phyloP scores from a whole-genome alignment of 1,140 invertebrate genomes.

The Micrasema minimum region DNA sequence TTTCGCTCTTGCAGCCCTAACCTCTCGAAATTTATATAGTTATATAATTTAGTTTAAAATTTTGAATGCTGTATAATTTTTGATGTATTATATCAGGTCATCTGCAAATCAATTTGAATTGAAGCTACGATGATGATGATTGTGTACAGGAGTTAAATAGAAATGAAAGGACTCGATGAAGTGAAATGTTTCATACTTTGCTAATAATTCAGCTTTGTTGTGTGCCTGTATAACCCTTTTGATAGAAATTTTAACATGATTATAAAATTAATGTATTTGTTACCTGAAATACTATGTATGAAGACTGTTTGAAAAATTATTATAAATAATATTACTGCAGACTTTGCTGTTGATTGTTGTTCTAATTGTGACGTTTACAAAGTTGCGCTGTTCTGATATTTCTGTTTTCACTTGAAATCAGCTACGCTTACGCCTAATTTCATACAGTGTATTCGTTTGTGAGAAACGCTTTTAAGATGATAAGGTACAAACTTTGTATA shows the following conservation, averaged over 20 bases:
- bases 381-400: background rate
- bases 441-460: background rate
- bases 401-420: no score
- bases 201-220: slow-evolving; percentile 27
- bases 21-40: no score
- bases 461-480: background rate
- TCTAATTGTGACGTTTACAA: background rate
- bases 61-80: no score
- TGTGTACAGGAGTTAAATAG: no score
- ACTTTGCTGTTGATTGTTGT: background rate
- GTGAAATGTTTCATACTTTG: slow-evolving; percentile 6
- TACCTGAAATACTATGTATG: slow-evolving; percentile 23
- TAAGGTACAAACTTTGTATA: slow-evolving; percentile 9
- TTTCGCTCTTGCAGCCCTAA: no score
- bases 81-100: no score
- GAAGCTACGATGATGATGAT: no score
- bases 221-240: slow-evolving; percentile 30
- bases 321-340: slow-evolving; percentile 6
- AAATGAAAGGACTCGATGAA: no score
- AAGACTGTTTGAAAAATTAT: slow-evolving; percentile 22
- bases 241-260: slow-evolving; percentile 9
- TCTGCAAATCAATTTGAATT: no score
- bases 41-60: no score
- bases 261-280: slow-evolving; percentile 18
- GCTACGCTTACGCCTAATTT: no score